Evolutionary conservation across 1,140 invertebrate species (phyloP), one percentile per base, ranked within the genome.

Genomic region (Drosophila micromelanica): DNA sequence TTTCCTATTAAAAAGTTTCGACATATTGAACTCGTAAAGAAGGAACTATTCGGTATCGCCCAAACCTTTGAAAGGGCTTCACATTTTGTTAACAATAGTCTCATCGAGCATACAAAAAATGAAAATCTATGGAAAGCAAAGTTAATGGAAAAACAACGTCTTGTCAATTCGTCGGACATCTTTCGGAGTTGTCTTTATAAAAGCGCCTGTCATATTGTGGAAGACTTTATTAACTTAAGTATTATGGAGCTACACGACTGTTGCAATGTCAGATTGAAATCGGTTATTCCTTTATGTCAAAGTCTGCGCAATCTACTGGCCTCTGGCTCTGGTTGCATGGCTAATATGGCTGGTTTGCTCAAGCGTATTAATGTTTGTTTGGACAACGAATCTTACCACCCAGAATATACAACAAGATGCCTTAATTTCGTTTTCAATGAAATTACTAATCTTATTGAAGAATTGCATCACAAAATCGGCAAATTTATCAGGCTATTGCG

Each of bases 211-310:
- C 35, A 68, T 15, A 40, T 56, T 11, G 43, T 80, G n/a, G 72
- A 78, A 15, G 59, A 46, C 5, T 37, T 78, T 13, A 52, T 80
- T n/a, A 30, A 51, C 5, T 37, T 64, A 3, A 69, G 65, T 12
- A 51, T 61, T 2, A 38, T 42, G 7, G 62, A 80, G 13, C 32
- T 80, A 30, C 67, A 72, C 2, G 68, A 45, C 11, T 80, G 78
- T 15, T 80, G 78, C 35, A 75, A 76, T 46, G 68, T 80, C 5
- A 75, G 45, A 0, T 57, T 80, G 30, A 80, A 61, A 27, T 68
- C 78, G 9, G 46, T 62, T 7, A 20, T 69, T 30, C 68, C 72
- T 5, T 5, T 80, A 4, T 80, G 78, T n/a, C 65, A 55, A 11
- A 62, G 51, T 20, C 37, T 74, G 15, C 51, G 67, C 0, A 35